phyloP scores from a whole-genome alignment of 2,888 invertebrate genomes.

The Andricus quercusramuli region DNA sequence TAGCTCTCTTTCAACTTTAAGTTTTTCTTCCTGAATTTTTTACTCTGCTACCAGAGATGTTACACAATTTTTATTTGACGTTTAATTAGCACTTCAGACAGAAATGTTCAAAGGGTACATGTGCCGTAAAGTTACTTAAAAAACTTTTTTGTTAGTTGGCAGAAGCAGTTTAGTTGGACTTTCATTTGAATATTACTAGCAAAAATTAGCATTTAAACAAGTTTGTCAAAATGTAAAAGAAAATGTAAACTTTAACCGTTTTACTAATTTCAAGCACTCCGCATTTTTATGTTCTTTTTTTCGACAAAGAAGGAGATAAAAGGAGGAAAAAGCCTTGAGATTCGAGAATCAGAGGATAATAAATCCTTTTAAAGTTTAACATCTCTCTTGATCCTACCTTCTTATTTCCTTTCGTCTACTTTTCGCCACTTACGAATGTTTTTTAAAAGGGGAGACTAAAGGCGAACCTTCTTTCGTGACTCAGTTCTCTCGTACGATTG shows the following conservation, averaged over 20 bases:
- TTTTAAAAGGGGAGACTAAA: not conserved
- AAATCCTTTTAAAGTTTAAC: constrained; percentile 19
- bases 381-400: not conserved
- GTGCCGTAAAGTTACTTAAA: not conserved
- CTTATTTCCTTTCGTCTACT: constrained; percentile 3
- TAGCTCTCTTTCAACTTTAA: not conserved
- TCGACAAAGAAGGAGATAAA: not conserved
- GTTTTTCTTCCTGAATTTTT: not conserved
- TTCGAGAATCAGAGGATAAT: constrained; percentile 4
- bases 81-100: not conserved
- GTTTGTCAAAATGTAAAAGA: not conserved
- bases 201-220: not conserved
- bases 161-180: not conserved
- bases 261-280: not conserved
- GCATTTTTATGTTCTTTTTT: not conserved
- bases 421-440: constrained; percentile 1
- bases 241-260: not conserved
- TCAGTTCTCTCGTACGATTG: not conserved
- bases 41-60: not conserved
- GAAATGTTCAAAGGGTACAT: not conserved
- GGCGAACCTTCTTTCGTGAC: constrained; percentile 2
- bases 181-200: not conserved
- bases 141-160: not conserved
- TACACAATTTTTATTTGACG: constrained; percentile 1
- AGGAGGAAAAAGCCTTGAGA: not conserved